phyloP scores from a whole-genome alignment of 2,888 invertebrate species.

The Capitulum mitella region DNA sequence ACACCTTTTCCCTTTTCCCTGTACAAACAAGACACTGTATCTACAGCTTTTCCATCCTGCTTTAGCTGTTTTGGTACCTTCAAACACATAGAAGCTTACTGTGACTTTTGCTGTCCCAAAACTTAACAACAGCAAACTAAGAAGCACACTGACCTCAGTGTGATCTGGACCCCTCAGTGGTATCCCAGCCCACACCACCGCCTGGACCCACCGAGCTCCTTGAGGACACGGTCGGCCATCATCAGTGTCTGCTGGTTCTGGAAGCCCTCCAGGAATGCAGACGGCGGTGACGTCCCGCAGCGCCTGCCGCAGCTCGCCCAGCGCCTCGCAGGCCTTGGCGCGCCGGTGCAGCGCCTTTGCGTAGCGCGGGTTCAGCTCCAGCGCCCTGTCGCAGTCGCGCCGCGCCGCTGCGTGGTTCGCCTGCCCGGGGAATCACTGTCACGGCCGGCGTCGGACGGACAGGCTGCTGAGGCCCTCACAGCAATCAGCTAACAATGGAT shows the following conservation, averaged over 20 bases:
- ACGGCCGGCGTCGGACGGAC: background rate
- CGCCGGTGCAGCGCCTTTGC: conserved; percentile 38
- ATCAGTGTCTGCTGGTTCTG: conserved; percentile 68
- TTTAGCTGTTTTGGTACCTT: too few relatives aligned
- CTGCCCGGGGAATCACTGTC: conserved; percentile 39
- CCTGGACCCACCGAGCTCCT: conserved; percentile 66
- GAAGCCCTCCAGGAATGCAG: conserved; percentile 82
- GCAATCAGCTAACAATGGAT: background rate
- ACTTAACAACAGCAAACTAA: too few relatives aligned
- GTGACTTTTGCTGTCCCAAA: too few relatives aligned
- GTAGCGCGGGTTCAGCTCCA: conserved; percentile 44
- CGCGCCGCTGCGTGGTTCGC: conserved; percentile 53
- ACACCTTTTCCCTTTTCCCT: too few relatives aligned
- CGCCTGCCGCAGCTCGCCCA: conserved; percentile 67
- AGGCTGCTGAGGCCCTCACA: background rate
- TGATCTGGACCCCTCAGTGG: too few relatives aligned
- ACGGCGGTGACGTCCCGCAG: conserved; percentile 89
- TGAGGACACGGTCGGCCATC: conserved; percentile 80
- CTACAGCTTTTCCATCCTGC: too few relatives aligned
- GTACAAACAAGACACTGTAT: too few relatives aligned
- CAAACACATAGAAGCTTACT: too few relatives aligned
- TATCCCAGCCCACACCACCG: too few relatives aligned
- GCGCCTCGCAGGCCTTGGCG: conserved; percentile 56
- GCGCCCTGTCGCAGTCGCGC: conserved; percentile 46
- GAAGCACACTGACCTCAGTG: too few relatives aligned